phyloP scores from a whole-genome alignment of 2,797 vertebrate species.

The Acanthurus tractus region DNA sequence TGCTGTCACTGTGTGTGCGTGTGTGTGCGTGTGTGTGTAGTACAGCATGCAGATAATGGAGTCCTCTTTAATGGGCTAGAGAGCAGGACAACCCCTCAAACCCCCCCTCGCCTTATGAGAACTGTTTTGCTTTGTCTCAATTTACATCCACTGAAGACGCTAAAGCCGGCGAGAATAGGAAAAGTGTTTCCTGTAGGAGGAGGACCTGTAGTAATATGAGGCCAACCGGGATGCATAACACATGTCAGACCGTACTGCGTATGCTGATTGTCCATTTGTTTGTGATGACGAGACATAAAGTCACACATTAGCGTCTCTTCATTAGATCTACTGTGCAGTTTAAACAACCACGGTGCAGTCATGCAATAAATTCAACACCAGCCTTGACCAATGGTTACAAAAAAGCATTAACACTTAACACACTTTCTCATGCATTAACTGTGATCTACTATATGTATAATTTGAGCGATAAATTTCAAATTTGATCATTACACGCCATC shows the following conservation, averaged over 20 bases:
- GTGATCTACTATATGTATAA: slow-evolving; percentile 7
- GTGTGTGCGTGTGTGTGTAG: slow-evolving; percentile 36
- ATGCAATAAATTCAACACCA: slow-evolving; percentile 9
- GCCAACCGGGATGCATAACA: slow-evolving; percentile 64
- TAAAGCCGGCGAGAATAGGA: slow-evolving; percentile 30
- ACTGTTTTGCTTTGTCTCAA: slow-evolving; percentile 41
- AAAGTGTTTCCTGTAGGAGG: slow-evolving; percentile 50
- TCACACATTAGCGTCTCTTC: slow-evolving; percentile 25
- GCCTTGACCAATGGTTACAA: slow-evolving; percentile 19
- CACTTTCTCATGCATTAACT: slow-evolving; percentile 15
- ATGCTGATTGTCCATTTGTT: slow-evolving; percentile 50
- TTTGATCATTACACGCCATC: slow-evolving; percentile 28
- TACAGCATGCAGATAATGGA: slow-evolving; percentile 73
- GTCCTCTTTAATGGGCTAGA: slow-evolving; percentile 60
- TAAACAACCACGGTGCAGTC: slow-evolving; percentile 21
- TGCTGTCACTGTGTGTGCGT: slow-evolving; percentile 29
- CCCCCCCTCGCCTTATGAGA: slow-evolving; percentile 54
- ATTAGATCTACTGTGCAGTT: slow-evolving; percentile 10
- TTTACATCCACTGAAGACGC: slow-evolving; percentile 53
- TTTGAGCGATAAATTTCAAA: not conserved
- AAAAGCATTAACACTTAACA: slow-evolving; percentile 15
- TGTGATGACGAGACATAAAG: slow-evolving; percentile 28
- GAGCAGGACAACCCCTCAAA: slow-evolving; percentile 21
- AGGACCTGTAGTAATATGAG: slow-evolving; percentile 55
- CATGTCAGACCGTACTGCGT: slow-evolving; percentile 29